Conservation (phyloP, 2,888 invertebrate genomes). For the Schrankia costaestrigalis region DNA sequence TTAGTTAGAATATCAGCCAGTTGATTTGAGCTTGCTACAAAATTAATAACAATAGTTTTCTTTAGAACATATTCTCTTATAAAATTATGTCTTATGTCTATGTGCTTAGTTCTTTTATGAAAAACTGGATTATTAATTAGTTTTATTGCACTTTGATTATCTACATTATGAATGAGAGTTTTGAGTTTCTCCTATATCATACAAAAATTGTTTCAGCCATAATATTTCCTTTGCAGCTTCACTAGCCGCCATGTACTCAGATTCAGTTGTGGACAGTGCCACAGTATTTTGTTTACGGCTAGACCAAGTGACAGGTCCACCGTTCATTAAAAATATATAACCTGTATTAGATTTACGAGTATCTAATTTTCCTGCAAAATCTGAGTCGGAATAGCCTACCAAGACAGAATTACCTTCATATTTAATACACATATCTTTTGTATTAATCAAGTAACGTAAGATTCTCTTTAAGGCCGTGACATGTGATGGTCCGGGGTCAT, state of each 20-base stretch:
- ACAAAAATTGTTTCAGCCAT: conserved; percentile 12
- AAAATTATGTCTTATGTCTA: conserved; percentile 28
- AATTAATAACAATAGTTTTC: conserved; percentile 8
- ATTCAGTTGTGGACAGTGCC: conserved; percentile 15
- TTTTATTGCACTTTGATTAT: conserved; percentile 21
- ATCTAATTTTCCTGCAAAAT: conserved; percentile 32
- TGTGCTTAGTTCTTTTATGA: conserved; percentile 29
- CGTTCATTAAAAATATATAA: conserved; percentile 31
- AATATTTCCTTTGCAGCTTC: conserved; percentile 13
- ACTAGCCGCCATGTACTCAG: conserved; percentile 16
- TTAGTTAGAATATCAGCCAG: conserved; percentile 5
- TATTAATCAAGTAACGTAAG: conserved; percentile 24
- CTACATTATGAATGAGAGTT: background rate
- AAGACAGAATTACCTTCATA: conserved; percentile 20
- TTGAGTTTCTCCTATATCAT: conserved; percentile 1
- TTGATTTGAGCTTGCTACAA: conserved; percentile 5
- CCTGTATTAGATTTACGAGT: conserved; percentile 30
- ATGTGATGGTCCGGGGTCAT: conserved; percentile 18
- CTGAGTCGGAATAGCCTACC: conserved; percentile 29
- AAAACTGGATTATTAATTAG: conserved; percentile 28
- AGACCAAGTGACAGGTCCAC: conserved; percentile 16
- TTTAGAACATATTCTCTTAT: conserved; percentile 23
- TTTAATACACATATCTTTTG: conserved; percentile 26
- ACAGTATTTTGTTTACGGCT: conserved; percentile 15
- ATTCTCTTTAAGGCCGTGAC: conserved; percentile 25